These are phyloP conservation scores for Serrognathus titanus DNA, from an alignment of 2,888 invertebrate genomes.

Conservation along the genomic window DNA sequence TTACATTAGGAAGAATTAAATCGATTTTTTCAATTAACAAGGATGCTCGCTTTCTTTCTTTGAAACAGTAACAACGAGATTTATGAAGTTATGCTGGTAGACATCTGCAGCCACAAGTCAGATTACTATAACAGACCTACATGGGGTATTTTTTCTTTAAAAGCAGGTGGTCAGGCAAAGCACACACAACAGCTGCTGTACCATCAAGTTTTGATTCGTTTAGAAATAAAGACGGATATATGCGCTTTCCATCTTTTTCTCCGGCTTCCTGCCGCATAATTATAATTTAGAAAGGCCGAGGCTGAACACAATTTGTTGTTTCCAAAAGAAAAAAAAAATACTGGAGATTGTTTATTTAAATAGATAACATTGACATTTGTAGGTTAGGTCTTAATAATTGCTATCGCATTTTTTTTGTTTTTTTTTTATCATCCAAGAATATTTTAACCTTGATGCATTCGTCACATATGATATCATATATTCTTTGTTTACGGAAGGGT, in stretches of 20 bases:
- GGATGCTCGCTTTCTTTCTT: too few species aligned
- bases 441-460: too few species aligned
- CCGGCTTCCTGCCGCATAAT: neutral
- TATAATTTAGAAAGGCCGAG: neutral
- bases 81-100: too few species aligned
- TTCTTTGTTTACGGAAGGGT: too few species aligned
- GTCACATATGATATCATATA: too few species aligned
- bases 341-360: neutral
- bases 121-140: too few species aligned
- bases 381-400: neutral
- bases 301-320: neutral
- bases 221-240: neutral
- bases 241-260: neutral
- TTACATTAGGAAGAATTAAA: too few species aligned
- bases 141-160: neutral
- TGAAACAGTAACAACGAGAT: too few species aligned
- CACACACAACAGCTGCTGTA: constrained; percentile 7
- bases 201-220: neutral
- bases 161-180: constrained; percentile 13
- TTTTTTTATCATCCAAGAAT: too few species aligned
- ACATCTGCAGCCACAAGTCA: too few species aligned
- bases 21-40: too few species aligned
- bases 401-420: neutral
- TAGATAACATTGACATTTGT: neutral
- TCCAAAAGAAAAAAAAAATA: neutral